Percentiles rank a stretch among this genome's conserved stretches.
Evolutionary conservation across 2,797 vertebrate species (phyloP).

Genomic region (Anas capensis): DNA sequence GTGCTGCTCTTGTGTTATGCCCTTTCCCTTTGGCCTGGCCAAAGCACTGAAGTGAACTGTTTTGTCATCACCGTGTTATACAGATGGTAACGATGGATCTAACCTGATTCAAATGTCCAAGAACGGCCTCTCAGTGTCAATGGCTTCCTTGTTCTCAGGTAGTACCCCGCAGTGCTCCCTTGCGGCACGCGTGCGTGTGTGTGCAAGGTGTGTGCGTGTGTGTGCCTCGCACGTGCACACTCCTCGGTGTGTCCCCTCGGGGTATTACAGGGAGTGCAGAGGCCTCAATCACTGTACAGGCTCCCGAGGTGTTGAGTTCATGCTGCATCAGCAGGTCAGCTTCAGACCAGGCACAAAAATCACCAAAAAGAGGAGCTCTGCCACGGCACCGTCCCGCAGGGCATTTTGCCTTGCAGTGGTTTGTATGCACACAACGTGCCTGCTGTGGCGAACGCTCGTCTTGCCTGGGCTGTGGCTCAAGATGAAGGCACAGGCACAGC

Average conservation of each 20-base stretch:
- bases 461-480: background rate
- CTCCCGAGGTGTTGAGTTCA: background rate
- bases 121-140: conserved; percentile 91
- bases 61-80: conserved; percentile 84
- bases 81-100: conserved; percentile 94
- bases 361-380: background rate
- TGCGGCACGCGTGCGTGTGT: background rate
- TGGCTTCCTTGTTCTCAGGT: conserved; percentile 97
- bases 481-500: background rate
- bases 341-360: background rate
- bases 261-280: background rate
- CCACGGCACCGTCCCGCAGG: rapidly evolving
- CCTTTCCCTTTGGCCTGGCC: conserved; percentile 35
- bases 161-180: conserved; percentile 56
- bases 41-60: conserved; percentile 77
- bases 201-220: conserved; percentile 34
- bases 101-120: conserved; percentile 92
- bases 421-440: background rate
- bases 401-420: background rate
- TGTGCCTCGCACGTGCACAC: conserved; percentile 30
- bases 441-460: background rate
- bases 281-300: background rate
- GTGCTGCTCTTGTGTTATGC: conserved; percentile 45
- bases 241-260: background rate
- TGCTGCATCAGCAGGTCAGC: background rate